Base-by-base conservation (phyloP, 1,140 invertebrate genomes). In the Acyrthosiphon pisum region DNA sequence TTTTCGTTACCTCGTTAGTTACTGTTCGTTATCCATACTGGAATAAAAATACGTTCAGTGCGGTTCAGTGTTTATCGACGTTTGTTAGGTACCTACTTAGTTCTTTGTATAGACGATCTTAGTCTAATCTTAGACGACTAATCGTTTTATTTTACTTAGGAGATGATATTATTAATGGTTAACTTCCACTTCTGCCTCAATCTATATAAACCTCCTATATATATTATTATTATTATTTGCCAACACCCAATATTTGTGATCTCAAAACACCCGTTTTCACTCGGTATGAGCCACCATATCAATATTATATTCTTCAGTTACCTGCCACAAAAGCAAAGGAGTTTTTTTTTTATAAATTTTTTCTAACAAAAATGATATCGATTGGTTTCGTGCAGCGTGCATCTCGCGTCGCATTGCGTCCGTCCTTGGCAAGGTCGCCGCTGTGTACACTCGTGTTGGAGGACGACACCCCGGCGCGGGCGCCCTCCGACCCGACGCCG, bases 341-440 rank as follows among this genome's bases (percentile, higher is more conserved):
- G 83, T 84, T 26, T 87, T 48, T 48, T 53, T 53, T 53, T 53
- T 53, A 23, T 0, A 23, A 53, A 23, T 50, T 53, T 87, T 76
- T n/a, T 30, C 14, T 18, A 76, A 89, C 35, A 56, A 60, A 41
- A 90, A 90, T 41, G 9, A 3, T 90, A 56, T 91, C 60, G 41
- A 91, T 81, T 26, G 6, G 90, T n/a, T 91, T 76, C 44, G 90
- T 48, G 60, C 60, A 11, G 90, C 90, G 53, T 20, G 44, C 48
- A 84, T 92, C 76, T 50, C 9, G 23, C n/a, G 14, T n/a, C 30
- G 41, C 30, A 30, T 30, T 14, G n/a, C 35, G 44, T 50, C 46
- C 91, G 91, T 92, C 91, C 91, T 92, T 92, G 91, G 76, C 91
- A 92, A 92, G 91, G 91, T 92, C 91, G 91, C 50, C 68, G 89